A percentile compares a stretch with the other conserved stretches of the same genome.
These are phyloP conservation scores for Geopemphigus sp. DNA, from an alignment of 1,140 invertebrate genomes.

Conservation along the genomic window DNA sequence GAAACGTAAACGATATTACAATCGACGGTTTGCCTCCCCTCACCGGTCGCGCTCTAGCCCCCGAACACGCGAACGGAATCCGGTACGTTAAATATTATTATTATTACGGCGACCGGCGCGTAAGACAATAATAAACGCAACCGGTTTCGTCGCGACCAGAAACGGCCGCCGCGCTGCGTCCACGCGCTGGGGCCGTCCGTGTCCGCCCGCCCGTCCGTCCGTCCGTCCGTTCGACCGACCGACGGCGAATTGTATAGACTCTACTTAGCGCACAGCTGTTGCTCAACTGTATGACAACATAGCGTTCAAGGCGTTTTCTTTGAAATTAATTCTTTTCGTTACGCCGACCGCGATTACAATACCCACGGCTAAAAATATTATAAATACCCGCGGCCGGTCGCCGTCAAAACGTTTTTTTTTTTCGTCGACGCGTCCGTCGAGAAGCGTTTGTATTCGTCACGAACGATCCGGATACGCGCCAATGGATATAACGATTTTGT, in stretches of 20 bases:
- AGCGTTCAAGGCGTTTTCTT: constrained; percentile 34
- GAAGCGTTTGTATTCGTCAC: too few relatives aligned
- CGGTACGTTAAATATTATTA: background rate
- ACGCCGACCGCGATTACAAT: background rate
- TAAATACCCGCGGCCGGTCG: background rate
- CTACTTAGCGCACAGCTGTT: constrained; percentile 30
- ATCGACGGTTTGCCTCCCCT: background rate
- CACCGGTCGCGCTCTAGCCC: too few relatives aligned
- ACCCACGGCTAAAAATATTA: background rate
- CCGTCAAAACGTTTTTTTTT: too few relatives aligned
- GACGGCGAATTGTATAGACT: constrained; percentile 46
- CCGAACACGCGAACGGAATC: background rate
- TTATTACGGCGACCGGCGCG: background rate
- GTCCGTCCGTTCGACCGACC: too few relatives aligned
- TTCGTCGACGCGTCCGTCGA: too few relatives aligned
- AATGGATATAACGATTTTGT: too few relatives aligned
- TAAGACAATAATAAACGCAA: constrained; percentile 20
- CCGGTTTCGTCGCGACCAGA: background rate
- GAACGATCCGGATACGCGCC: too few relatives aligned
- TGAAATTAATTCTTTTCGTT: background rate
- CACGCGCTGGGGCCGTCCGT: background rate
- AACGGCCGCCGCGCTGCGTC: background rate
- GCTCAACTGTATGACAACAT: constrained; percentile 1
- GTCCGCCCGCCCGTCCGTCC: too few relatives aligned
- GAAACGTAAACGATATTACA: background rate